phyloP scores from a whole-genome alignment of 2,797 vertebrate genomes.

The Acanthornis magna region DNA sequence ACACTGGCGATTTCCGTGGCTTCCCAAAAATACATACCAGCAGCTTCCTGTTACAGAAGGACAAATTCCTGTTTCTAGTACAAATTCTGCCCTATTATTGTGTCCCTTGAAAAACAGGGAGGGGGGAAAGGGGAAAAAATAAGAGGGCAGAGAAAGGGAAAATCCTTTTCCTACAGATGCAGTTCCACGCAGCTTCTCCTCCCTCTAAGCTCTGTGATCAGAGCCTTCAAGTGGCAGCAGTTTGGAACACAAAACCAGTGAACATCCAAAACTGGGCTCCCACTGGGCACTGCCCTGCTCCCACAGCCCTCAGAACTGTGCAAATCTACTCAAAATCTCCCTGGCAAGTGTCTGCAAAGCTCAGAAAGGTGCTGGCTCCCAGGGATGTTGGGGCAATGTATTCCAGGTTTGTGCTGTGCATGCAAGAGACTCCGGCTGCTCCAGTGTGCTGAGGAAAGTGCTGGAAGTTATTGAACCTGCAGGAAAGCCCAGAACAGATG shows the following conservation, averaged over 20 bases:
- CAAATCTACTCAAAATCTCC: neutral
- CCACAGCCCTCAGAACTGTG: neutral
- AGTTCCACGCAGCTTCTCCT: neutral
- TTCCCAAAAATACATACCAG: slow-evolving; percentile 54
- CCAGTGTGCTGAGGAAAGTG: neutral
- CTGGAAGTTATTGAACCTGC: neutral
- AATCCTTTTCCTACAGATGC: neutral
- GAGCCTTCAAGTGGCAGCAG: neutral
- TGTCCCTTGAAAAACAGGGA: neutral
- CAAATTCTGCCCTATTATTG: slow-evolving; percentile 28
- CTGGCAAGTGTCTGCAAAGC: neutral
- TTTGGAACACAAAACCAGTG: neutral
- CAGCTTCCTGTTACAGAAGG: slow-evolving; percentile 40
- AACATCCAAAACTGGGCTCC: neutral
- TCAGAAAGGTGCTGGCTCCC: neutral
- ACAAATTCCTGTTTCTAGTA: slow-evolving; percentile 48
- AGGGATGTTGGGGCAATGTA: accelerated
- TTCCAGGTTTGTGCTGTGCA: neutral
- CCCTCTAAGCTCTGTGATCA: neutral
- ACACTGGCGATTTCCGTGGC: neutral
- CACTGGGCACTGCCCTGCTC: neutral
- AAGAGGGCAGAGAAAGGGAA: accelerated
- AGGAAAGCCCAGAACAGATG: neutral
- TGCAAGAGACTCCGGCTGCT: neutral
- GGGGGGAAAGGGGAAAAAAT: neutral